A percentile compares a stretch with the other conserved stretches of the same genome.
Evolutionary conservation across 2,888 invertebrate genomes (phyloP).

Genomic region (Ferrisia virgata): DNA sequence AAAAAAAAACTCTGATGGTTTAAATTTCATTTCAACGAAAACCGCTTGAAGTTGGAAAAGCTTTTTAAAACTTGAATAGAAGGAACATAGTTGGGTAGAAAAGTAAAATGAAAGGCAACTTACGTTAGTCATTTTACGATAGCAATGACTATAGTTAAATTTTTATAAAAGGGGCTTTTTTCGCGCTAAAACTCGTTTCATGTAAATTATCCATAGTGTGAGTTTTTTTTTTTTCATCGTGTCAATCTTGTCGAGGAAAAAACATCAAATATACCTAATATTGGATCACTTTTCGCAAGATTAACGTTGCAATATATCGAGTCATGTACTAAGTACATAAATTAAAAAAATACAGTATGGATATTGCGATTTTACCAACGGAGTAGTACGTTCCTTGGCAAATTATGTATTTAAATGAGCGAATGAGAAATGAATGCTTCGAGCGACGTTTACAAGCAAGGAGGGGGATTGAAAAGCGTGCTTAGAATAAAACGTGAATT

Average conservation of each 20-base stretch:
- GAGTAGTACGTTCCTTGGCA: background rate
- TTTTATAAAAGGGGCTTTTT: background rate
- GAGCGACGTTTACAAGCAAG: background rate
- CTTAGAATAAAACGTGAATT: background rate
- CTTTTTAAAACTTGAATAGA: background rate
- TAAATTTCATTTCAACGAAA: conserved; percentile 9
- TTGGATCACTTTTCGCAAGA: background rate
- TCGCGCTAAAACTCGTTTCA: background rate
- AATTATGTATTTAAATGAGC: background rate
- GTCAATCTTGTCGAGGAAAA: background rate
- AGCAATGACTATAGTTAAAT: background rate
- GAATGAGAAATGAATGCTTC: background rate
- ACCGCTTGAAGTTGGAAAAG: conserved; percentile 5
- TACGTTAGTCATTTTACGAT: background rate
- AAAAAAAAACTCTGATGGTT: conserved; percentile 7
- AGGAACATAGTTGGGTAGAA: background rate
- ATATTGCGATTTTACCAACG: background rate
- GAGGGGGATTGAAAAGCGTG: background rate
- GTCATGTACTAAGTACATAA: background rate
- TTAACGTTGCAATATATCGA: background rate
- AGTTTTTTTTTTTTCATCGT: background rate
- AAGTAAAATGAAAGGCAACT: conserved; percentile 9
- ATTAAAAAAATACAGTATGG: background rate
- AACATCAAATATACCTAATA: background rate
- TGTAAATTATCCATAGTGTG: background rate